Evolutionary conservation across 2,113 vertebrate species (phyloP).

Genomic region (Symphodus melops): DNA sequence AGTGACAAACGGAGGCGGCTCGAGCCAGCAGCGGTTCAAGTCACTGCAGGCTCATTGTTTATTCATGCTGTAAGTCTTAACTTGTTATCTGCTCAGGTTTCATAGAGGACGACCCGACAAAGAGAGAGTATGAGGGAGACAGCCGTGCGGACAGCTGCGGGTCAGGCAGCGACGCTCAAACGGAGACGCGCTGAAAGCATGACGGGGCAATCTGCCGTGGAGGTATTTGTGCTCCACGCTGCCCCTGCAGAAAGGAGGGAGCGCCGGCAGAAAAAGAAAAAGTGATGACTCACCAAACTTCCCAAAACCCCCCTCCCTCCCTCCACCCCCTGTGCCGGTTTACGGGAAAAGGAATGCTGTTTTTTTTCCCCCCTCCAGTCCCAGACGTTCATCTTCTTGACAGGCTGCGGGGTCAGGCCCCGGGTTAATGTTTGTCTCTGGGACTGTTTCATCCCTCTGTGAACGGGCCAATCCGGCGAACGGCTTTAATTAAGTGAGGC

Average conservation of each 20-base stretch:
- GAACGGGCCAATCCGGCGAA: constrained; percentile 46
- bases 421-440: constrained; percentile 79
- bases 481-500: constrained; percentile 66
- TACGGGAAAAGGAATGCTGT: constrained; percentile 84
- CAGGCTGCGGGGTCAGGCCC: constrained; percentile 70
- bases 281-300: constrained; percentile 86
- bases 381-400: constrained; percentile 76
- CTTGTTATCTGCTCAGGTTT: constrained; percentile 58
- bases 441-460: constrained; percentile 63
- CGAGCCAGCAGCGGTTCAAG: constrained; percentile 45
- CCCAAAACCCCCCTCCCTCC: constrained; percentile 79
- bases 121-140: constrained; percentile 49
- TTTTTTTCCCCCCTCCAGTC: constrained; percentile 41
- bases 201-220: constrained; percentile 58
- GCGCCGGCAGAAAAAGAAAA: constrained; percentile 77
- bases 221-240: constrained; percentile 51
- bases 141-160: constrained; percentile 63
- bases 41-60: constrained; percentile 32
- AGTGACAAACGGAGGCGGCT: constrained; percentile 5
- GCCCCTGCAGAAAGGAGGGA: constrained; percentile 35
- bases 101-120: constrained; percentile 46
- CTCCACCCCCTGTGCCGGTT: constrained; percentile 76
- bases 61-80: constrained; percentile 18
- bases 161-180: constrained; percentile 9
- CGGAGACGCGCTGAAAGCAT: constrained; percentile 48